These are phyloP conservation scores for Bombus turneri DNA, from an alignment of 1,140 invertebrate genomes.

Conservation along the genomic window DNA sequence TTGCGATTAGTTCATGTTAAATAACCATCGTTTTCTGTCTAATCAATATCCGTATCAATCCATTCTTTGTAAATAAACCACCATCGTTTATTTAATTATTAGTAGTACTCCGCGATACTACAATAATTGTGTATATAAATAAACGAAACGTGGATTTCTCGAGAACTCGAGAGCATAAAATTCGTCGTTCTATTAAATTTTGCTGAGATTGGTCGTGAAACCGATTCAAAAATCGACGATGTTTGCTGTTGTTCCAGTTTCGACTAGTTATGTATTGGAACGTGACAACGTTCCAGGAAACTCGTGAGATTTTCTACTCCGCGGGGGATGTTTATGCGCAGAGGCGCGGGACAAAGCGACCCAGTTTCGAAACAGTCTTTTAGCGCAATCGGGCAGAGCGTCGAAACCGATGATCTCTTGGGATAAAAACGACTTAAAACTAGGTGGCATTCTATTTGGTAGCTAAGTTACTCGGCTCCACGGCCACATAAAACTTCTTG, in stretches of 20 bases:
- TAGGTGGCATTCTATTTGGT: not conserved
- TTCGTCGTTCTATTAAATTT: not conserved
- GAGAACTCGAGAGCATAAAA: not conserved
- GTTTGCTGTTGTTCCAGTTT: constrained; percentile 41
- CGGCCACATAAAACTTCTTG: not conserved
- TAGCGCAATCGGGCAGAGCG: constrained; percentile 13
- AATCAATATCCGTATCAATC: too few relatives aligned
- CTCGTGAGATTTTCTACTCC: constrained; percentile 39
- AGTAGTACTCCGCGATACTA: too few relatives aligned
- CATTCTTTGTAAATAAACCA: too few relatives aligned
- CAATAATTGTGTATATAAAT: too few relatives aligned
- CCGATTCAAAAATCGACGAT: not conserved
- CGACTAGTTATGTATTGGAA: constrained; percentile 28
- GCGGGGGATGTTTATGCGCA: constrained; percentile 46
- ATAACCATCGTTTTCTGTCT: too few relatives aligned
- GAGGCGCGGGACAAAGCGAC: constrained; percentile 4
- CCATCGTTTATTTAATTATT: too few relatives aligned
- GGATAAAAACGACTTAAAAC: constrained; percentile 36
- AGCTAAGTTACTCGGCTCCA: not conserved
- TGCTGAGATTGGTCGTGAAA: too few relatives aligned
- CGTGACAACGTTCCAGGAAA: constrained; percentile 46
- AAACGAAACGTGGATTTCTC: too few relatives aligned
- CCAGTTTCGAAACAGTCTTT: constrained; percentile 42
- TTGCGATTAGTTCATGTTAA: too few relatives aligned
- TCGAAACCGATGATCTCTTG: constrained; percentile 29